Base-by-base conservation (phyloP, 2,113 vertebrate species). In the Labrus mixtus region DNA sequence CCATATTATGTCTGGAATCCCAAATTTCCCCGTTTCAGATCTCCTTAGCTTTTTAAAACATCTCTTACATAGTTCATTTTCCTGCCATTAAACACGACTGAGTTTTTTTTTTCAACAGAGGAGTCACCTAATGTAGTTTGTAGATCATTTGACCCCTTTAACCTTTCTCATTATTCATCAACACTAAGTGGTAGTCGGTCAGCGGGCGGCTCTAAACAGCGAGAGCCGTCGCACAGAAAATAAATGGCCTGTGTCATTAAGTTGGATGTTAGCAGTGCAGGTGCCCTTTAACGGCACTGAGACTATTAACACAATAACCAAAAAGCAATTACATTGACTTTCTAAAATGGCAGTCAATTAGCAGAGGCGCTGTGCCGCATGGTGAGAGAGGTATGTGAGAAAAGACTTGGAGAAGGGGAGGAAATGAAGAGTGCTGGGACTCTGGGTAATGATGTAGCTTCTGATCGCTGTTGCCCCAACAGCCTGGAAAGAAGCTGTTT, bases 251-350 rank as follows among this genome's bases (percentile, higher is more conserved):
- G 75, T 81, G 79, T 84, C 78, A 80, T 87, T 82, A 58, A 68
- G 53, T 53, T 54, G 41, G 75, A 83, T 81, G 76, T 82, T 67
- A 22, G 73, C 76, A 2, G 73, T 5, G 17, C 68, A 68, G 64
- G 69, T 76, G 77, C 87, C 86, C 84, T 90, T 92, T 90, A 89
- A 84, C 67, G 45, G 79, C 70, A 68, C 83, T 63, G 51, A 77
- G 69, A 79, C 88, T 85, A 86, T 92, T 91, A 92, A 89, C 86
- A 84, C 73, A 76, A 91, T 87, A 90, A 91, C 82, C 67, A 86
- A 91, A 92, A 91, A 90, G 88, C 90, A 89, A 89, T 92, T 91
- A 90, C 74, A 90, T 89, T 85, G 88, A 91, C 90, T 93, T 91
- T 91, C 83, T 78, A 76, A 92, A 92, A 91, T 86, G 79, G 87